A percentile compares a stretch with the other conserved stretches of the same genome.
phyloP scores from a whole-genome alignment of 2,888 invertebrate species.

The Melangyna quadrimaculata region DNA sequence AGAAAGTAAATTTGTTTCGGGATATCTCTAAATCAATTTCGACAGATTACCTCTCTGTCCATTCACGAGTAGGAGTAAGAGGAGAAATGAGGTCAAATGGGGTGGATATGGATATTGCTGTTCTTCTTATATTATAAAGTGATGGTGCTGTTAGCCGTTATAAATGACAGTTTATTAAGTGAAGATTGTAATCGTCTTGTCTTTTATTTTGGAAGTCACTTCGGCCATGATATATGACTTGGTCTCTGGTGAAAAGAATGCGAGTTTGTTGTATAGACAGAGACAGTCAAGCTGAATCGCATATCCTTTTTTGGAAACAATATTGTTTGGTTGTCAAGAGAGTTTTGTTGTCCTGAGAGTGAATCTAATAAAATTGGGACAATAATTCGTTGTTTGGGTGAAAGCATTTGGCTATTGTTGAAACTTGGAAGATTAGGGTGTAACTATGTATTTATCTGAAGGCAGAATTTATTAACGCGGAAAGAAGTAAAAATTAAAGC shows the following conservation, averaged over 20 bases:
- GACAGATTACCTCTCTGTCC: constrained; percentile 51
- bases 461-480: not conserved
- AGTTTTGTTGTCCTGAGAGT: not conserved
- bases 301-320: constrained; percentile 2
- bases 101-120: constrained; percentile 43
- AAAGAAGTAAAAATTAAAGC: no score
- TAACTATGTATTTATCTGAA: not conserved
- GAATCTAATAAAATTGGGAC: constrained; percentile 11
- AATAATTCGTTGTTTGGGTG: not conserved
- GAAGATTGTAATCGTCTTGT: constrained; percentile 66
- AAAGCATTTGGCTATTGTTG: constrained; percentile 7
- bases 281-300: not conserved
- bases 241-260: constrained; percentile 13
- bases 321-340: constrained; percentile 3
- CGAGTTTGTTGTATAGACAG: not conserved
- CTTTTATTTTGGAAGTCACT: constrained; percentile 27
- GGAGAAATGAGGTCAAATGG: constrained; percentile 54
- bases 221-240: constrained; percentile 54
- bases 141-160: constrained; percentile 58
- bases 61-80: not conserved
- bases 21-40: constrained; percentile 68
- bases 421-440: not conserved
- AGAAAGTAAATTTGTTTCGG: constrained; percentile 44
- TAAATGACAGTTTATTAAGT: constrained; percentile 70
- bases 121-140: not conserved